A percentile compares a stretch with the other conserved stretches of the same genome.
These are phyloP conservation scores for Campoplex nolae DNA, from an alignment of 2,888 invertebrate genomes.

Conservation along the genomic window DNA sequence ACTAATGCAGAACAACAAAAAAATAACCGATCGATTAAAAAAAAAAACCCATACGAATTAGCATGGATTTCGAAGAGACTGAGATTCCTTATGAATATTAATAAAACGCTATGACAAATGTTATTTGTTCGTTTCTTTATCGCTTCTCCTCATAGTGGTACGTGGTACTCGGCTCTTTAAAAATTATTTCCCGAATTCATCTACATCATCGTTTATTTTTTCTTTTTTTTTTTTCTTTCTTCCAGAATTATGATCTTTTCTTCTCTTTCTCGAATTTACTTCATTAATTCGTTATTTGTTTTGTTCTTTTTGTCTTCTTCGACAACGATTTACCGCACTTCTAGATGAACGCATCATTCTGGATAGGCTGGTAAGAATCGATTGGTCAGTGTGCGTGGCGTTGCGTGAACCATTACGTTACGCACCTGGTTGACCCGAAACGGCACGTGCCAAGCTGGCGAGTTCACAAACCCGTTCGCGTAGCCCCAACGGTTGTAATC, in stretches of 20 bases:
- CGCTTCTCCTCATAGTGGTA: conserved; percentile 71
- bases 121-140: conserved; percentile 48
- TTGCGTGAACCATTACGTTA: conserved; percentile 85
- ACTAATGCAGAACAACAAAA: conserved; percentile 50
- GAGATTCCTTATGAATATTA: conserved; percentile 22
- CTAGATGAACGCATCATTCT: conserved; percentile 74
- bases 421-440: conserved; percentile 84
- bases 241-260: background rate
- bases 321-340: conserved; percentile 56
- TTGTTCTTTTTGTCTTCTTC: conserved; percentile 1
- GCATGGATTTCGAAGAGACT: conserved; percentile 48
- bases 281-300: background rate
- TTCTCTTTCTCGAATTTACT: conserved; percentile 13
- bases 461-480: conserved; percentile 84
- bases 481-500: conserved; percentile 84
- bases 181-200: conserved; percentile 45
- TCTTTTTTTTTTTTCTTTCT: background rate
- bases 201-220: no score
- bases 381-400: conserved; percentile 84
- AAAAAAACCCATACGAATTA: conserved; percentile 30
- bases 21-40: conserved; percentile 53
- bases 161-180: conserved; percentile 72
- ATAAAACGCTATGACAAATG: conserved; percentile 9
- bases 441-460: conserved; percentile 84
- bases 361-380: conserved; percentile 83